Percentiles rank a stretch among this genome's conserved stretches.
phyloP scores from a whole-genome alignment of 2,888 invertebrate species.

The Brassicogethes aeneus region DNA sequence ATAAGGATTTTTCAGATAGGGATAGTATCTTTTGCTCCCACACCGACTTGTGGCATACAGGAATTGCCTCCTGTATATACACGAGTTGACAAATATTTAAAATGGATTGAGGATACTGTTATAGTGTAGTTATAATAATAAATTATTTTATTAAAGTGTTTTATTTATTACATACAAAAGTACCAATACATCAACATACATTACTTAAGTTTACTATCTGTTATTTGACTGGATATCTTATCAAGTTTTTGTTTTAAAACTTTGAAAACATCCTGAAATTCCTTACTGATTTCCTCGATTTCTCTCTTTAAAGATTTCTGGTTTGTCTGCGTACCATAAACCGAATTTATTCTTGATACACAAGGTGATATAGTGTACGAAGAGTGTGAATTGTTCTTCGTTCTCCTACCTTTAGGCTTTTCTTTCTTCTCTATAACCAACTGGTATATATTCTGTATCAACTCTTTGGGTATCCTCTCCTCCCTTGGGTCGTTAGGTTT shows the following conservation, averaged over 20 bases:
- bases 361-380: slow-evolving; percentile 17
- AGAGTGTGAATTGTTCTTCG: slow-evolving; percentile 3
- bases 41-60: slow-evolving; percentile 40
- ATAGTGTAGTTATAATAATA: background rate
- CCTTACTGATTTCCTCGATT: slow-evolving; percentile 25
- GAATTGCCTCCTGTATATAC: slow-evolving; percentile 65
- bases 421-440: slow-evolving; percentile 62
- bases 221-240: slow-evolving; percentile 5
- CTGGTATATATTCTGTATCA: slow-evolving; percentile 64
- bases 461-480: slow-evolving; percentile 65
- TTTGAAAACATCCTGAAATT: slow-evolving; percentile 24
- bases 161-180: too few relatives aligned
- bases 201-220: too few relatives aligned
- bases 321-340: background rate
- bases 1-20: slow-evolving; percentile 48
- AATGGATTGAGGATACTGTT: slow-evolving; percentile 54
- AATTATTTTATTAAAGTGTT: too few relatives aligned
- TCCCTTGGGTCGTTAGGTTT: slow-evolving; percentile 78
- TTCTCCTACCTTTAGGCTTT: slow-evolving; percentile 45
- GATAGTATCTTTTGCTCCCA: slow-evolving; percentile 44
- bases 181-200: too few relatives aligned
- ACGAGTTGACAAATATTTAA: slow-evolving; percentile 49
- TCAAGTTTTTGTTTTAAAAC: slow-evolving; percentile 27
- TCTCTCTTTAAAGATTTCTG: slow-evolving; percentile 6
- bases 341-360: slow-evolving; percentile 24